Percentiles rank a stretch among this genome's conserved stretches.
Conservation (phyloP, 2,888 invertebrate genomes). For the Lumbricus terrestris region DNA sequence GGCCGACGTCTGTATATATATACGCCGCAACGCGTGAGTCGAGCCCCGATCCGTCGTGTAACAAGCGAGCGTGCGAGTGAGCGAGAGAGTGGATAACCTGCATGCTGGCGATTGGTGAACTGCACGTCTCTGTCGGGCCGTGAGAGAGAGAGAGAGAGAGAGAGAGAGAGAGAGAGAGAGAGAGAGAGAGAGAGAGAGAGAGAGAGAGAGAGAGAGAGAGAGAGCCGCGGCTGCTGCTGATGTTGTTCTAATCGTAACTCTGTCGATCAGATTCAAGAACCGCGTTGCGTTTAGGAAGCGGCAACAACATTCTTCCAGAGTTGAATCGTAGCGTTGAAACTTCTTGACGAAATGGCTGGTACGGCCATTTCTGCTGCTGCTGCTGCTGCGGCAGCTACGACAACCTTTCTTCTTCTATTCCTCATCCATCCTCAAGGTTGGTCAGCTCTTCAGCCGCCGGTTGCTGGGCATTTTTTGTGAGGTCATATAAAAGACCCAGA, state of each 20-base stretch:
- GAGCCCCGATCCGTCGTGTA: background rate
- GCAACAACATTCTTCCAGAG: background rate
- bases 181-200: slow-evolving; percentile 19
- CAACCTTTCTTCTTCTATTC: background rate
- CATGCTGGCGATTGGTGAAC: too few relatives aligned
- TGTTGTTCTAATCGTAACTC: background rate
- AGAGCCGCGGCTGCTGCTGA: background rate
- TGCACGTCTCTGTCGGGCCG: background rate
- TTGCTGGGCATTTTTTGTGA: too few relatives aligned
- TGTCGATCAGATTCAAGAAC: background rate
- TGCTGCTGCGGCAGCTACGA: background rate
- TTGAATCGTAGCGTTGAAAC: slow-evolving; percentile 3
- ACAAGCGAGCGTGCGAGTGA: background rate
- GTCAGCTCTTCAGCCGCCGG: background rate
- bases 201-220: slow-evolving; percentile 18
- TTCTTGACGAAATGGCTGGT: background rate
- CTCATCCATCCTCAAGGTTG: background rate
- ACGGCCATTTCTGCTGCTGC: background rate
- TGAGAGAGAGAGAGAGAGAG: background rate
- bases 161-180: slow-evolving; percentile 13
- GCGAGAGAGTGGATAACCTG: background rate
- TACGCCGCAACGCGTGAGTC: background rate
- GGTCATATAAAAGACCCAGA: too few relatives aligned
- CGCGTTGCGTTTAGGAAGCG: background rate
- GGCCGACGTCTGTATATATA: background rate